These are phyloP conservation scores for Glaucomys volans DNA, from an alignment of 2,113 vertebrate genomes.

Conservation along the genomic window DNA sequence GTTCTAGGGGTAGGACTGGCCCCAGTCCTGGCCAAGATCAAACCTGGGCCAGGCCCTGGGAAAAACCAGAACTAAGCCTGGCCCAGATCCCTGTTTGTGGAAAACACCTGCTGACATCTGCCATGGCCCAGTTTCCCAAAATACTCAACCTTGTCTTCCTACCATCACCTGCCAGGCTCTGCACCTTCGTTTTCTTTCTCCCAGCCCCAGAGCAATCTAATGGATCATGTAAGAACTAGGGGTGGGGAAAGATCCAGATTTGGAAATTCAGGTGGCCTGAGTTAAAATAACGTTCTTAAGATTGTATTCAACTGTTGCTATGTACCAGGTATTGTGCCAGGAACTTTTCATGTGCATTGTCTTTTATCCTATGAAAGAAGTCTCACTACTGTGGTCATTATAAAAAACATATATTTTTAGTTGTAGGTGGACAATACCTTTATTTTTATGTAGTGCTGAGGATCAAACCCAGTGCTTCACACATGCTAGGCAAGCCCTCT, in stretches of 20 bases:
- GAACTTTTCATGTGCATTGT: not conserved
- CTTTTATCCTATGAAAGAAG: not conserved
- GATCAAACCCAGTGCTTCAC: too few species aligned
- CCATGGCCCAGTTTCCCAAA: constrained; percentile 74
- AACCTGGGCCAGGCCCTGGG: not conserved
- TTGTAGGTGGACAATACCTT: too few species aligned
- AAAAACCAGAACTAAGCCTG: constrained; percentile 61
- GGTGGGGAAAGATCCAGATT: not conserved
- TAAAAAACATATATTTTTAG: not conserved
- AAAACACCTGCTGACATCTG: constrained; percentile 41
- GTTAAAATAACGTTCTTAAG: not conserved
- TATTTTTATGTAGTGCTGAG: too few species aligned
- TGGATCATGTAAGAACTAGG: not conserved
- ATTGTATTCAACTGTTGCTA: not conserved
- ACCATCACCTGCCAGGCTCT: not conserved
- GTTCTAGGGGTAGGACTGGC: constrained; percentile 6
- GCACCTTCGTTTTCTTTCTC: not conserved
- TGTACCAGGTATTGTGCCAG: not conserved
- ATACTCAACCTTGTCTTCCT: constrained; percentile 52
- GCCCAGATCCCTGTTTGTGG: constrained; percentile 56
- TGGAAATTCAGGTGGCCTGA: not conserved
- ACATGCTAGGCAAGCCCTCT: too few species aligned
- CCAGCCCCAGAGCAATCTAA: not conserved
- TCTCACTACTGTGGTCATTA: not conserved
- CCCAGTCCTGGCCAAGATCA: not conserved